These are phyloP conservation scores for Monopis laevigella DNA, from an alignment of 2,888 invertebrate species.

Conservation along the genomic window DNA sequence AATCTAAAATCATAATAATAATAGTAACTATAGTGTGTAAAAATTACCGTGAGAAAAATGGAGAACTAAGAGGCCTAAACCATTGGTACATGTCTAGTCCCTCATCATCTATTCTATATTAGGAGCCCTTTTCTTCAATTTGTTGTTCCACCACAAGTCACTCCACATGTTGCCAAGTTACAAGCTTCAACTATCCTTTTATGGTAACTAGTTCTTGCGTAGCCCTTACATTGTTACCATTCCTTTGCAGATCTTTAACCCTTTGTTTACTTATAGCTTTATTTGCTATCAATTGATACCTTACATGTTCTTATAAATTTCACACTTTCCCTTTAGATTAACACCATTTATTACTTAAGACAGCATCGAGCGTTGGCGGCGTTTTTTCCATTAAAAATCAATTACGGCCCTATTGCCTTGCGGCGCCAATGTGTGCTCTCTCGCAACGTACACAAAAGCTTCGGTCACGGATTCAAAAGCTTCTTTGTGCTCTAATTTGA, in stretches of 20 bases:
- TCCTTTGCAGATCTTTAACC: neutral
- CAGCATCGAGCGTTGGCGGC: constrained; percentile 15
- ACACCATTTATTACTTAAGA: neutral
- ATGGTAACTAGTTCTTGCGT: neutral
- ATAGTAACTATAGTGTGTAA: no score
- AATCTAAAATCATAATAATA: no score
- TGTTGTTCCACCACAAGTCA: neutral
- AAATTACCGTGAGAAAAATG: no score
- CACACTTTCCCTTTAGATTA: constrained; percentile 6
- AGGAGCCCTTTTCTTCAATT: constrained; percentile 5
- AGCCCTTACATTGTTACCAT: neutral
- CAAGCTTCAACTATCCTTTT: neutral
- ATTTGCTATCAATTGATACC: no score
- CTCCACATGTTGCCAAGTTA: neutral
- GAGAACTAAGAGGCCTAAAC: no score
- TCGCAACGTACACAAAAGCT: constrained; percentile 6
- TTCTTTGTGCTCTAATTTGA: constrained; percentile 3
- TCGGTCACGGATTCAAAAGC: constrained; percentile 12
- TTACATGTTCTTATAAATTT: neutral
- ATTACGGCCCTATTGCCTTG: constrained; percentile 24
- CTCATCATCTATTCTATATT: constrained; percentile 1
- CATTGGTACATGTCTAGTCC: no score
- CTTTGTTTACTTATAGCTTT: constrained; percentile 4
- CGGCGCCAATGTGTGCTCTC: constrained; percentile 9
- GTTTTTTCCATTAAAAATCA: constrained; percentile 32